Base-by-base conservation (phyloP, 37 sponge, comb jelly and placozoan genomes). In the Lycopodina hypogea region DNA sequence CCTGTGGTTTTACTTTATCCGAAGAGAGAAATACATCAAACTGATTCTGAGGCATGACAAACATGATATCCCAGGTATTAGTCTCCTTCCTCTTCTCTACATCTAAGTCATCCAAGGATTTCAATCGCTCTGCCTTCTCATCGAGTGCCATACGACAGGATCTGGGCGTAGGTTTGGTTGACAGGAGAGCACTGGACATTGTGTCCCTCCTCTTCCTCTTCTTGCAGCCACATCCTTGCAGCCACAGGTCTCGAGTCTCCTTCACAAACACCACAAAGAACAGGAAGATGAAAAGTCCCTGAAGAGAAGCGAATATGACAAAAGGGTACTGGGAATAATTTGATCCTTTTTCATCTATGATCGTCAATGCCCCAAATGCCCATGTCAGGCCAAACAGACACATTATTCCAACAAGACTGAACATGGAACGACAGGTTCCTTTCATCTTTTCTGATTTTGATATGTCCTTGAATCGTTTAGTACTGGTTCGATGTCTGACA, bases 231-330 rank as follows among this genome's bases (percentile, higher is more conserved):
- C 68, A 78, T 4, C 56, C 3, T 35, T 53, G 56, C 24, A 75
- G 40, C 75, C 83, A 83, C 15, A 76, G 83, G 14, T 83, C 59
- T 1, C 75, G 68, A 37, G 75, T 55, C 33, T 83, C 83, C 23
- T 65, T 70, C 0, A 56, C 57, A 18, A 83, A 36, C 9, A 75
- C 69, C 15, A 74, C 74, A 52, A 83, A 76, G 42, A 83, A 55
- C 26, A 83, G 15, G 45, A 81, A 81, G 53, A 81, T 61, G 45
- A 64, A 72, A 37, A 81, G 64, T 36, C 82, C 82, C 37, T 73
- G 83, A n/a, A 83, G 57, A 18, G 69, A 83, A 55, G 51, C 75
- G 58, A 75, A 83, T 24, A 74, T 29, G 29, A 83, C 83, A 75
- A 83, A 83, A 12, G 75, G 26, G 56, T 53, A 41, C 52, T 75